phyloP scores from a whole-genome alignment of 2,113 vertebrate species.

The Mystacornis crossleyi region DNA sequence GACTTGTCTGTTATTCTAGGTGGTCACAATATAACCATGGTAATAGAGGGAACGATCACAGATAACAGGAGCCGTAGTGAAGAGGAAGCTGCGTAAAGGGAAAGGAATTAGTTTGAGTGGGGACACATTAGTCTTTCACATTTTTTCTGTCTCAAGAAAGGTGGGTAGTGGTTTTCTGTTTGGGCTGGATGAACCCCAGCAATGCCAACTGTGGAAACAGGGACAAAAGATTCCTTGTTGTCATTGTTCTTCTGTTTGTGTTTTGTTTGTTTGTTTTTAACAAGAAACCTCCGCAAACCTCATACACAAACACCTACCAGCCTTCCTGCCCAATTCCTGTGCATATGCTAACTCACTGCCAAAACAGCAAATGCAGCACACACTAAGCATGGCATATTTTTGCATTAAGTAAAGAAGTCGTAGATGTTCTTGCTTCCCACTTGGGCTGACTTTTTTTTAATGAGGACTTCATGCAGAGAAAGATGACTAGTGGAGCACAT shows the following conservation, averaged over 20 bases:
- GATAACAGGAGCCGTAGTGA: background rate
- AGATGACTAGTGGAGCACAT: background rate
- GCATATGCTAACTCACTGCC: background rate
- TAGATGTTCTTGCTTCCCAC: conserved; percentile 7
- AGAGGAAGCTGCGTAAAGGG: background rate
- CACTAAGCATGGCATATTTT: background rate
- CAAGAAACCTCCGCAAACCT: background rate
- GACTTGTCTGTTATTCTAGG: background rate
- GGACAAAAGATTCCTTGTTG: background rate
- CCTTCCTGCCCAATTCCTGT: background rate
- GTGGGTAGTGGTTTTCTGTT: background rate
- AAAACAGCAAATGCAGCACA: background rate
- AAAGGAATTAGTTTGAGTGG: background rate
- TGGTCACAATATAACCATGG: background rate
- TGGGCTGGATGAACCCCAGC: background rate
- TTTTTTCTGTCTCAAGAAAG: background rate
- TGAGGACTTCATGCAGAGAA: conserved; percentile 9
- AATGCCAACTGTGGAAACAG: background rate
- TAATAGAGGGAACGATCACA: fast-evolving
- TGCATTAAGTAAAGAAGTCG: background rate
- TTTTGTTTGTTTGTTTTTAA: background rate
- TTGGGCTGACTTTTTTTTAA: conserved; percentile 22
- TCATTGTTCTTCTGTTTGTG: background rate
- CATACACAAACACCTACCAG: background rate
- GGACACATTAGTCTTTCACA: background rate